Evolutionary conservation across 2,113 vertebrate genomes (phyloP).

Genomic region (Hippotragus niger): DNA sequence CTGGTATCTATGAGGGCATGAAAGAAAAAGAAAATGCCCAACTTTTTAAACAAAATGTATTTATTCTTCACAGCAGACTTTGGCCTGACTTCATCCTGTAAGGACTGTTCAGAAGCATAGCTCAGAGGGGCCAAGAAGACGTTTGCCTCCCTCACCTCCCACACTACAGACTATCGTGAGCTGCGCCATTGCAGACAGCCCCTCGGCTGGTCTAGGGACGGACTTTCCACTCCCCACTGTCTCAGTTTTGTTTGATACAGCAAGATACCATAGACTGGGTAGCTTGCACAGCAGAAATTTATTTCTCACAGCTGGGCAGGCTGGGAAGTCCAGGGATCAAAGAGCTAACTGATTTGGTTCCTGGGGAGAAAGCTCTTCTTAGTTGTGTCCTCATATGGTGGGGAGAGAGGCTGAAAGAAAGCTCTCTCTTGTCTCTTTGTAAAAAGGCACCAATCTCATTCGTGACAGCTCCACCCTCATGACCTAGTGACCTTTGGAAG

Average conservation of each 20-base stretch:
- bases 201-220: not conserved
- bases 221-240: not conserved
- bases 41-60: not conserved
- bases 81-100: not conserved
- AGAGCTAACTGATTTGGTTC: not conserved
- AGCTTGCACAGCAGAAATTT: not conserved
- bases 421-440: not conserved
- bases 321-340: not conserved
- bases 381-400: not conserved
- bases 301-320: not conserved
- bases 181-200: not conserved
- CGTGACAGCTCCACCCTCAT: not conserved
- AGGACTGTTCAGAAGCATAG: not conserved
- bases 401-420: not conserved
- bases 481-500: not conserved
- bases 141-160: not conserved
- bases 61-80: not conserved
- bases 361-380: not conserved
- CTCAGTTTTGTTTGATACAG: not conserved
- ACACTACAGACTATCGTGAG: not conserved
- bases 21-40: not conserved
- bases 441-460: not conserved
- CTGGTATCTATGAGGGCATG: not conserved
- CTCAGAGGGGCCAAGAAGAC: not conserved
- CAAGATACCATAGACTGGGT: not conserved